Evolutionary conservation across 2,888 invertebrate species (phyloP).

Genomic region (Philonicus albiceps): DNA sequence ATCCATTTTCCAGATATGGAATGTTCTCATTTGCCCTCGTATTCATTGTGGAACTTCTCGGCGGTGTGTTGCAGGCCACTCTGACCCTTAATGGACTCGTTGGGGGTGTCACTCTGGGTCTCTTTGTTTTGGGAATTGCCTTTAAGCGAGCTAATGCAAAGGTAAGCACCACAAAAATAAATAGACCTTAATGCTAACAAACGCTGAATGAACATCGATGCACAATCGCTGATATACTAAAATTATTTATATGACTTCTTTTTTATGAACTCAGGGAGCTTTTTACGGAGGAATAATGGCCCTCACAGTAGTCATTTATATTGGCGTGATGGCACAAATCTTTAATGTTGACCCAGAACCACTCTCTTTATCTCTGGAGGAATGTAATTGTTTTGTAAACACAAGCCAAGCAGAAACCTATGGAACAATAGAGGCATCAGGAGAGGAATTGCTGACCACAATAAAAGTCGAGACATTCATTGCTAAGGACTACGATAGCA

Average conservation of each 20-base stretch:
- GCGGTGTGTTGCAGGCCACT: constrained; percentile 88
- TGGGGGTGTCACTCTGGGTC: constrained; percentile 85
- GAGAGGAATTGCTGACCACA: not conserved
- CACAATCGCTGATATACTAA: not conserved
- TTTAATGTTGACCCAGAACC: constrained; percentile 53
- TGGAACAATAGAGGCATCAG: not conserved
- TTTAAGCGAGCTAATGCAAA: constrained; percentile 87
- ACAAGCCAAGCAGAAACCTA: not conserved
- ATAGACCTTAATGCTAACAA: not conserved
- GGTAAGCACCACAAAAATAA: constrained; percentile 61
- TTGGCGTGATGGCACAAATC: constrained; percentile 61
- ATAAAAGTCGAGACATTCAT: not conserved
- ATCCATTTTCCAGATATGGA: constrained; percentile 67
- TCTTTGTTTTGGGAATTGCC: constrained; percentile 88
- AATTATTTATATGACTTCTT: not conserved
- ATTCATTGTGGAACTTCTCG: constrained; percentile 85
- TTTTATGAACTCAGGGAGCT: constrained; percentile 54
- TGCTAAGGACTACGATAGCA: not conserved
- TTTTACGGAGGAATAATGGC: constrained; percentile 61
- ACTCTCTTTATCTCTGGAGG: constrained; percentile 55
- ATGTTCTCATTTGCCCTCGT: constrained; percentile 80
- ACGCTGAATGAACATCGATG: not conserved
- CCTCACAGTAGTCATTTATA: constrained; percentile 59
- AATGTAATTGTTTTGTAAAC: constrained; percentile 58
- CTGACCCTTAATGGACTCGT: constrained; percentile 89